Base-by-base conservation (phyloP, 2,888 invertebrate species). In the Opisthograptis luteolata region DNA sequence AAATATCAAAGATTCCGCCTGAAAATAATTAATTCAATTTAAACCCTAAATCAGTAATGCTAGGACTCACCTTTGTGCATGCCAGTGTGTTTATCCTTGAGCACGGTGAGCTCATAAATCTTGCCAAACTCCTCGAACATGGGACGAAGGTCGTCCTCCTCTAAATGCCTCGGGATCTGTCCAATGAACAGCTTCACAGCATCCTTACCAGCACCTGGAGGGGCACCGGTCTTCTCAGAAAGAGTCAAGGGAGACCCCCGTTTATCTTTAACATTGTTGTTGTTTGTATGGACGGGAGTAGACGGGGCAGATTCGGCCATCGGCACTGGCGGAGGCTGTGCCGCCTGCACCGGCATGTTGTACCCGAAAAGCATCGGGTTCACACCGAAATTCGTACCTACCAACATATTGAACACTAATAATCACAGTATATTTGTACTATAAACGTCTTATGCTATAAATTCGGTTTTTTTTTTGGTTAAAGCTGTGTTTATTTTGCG, bases 61-160 rank as follows among this genome's bases (percentile, higher is more conserved):
- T 17, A 34, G n/a, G 32, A 49, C 92, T 81, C 78, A 96, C 97
- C 97, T 94, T 98, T 98, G 86, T 98, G 98, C 94, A 97, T 96
- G 60, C 98, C 98, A 50, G 97, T 98, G 92, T 96, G 96, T 80
- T 97, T 96, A 85, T 98, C 98, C 92, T 97, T 97, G 67, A 98
- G 94, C 51, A 98, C 96, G 56, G 97, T 97, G 76, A 98, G 95
- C 92, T 98, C 98, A 87, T 97, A 97, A 78, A 98, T 97, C 84
- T 96, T 96, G 45, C 98, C 97, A 73, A 96, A 98, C 84, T 96
- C 95, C 83, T 97, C 97, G 81, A 98, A 97, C 93, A 98, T 95
- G 22, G 97, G 97, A 40, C 97, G 91, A 17, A 98, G 91, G 73
- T 97, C 96, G 47, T 95, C 95, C 77, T 97, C 98, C 75, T 96